These are phyloP conservation scores for Tachina fera DNA, from an alignment of 2,888 invertebrate species.

Conservation along the genomic window DNA sequence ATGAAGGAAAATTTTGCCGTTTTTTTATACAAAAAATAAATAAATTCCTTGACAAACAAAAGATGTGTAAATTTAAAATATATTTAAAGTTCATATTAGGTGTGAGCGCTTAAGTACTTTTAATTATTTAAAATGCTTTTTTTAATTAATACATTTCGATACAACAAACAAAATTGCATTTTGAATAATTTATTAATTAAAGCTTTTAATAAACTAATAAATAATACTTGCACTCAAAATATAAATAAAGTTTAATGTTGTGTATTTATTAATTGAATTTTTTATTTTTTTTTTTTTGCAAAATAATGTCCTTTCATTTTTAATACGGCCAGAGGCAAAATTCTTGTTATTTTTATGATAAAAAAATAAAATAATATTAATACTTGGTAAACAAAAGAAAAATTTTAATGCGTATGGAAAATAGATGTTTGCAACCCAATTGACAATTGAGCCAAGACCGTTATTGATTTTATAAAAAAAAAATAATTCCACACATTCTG, in stretches of 20 bases:
- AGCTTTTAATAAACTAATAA: conserved; percentile 26
- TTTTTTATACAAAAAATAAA: not conserved
- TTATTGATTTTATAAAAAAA: too few relatives aligned
- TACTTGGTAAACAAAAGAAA: conserved; percentile 3
- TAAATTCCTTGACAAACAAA: not conserved
- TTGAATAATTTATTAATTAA: conserved; percentile 51
- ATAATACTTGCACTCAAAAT: not conserved
- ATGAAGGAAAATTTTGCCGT: not conserved
- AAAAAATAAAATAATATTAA: conserved; percentile 6
- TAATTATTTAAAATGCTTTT: not conserved
- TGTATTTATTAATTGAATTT: conserved; percentile 25
- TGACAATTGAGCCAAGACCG: not conserved
- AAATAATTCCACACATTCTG: too few relatives aligned
- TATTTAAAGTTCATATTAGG: not conserved
- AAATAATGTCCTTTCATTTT: conserved; percentile 28
- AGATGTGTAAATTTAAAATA: conserved; percentile 12
- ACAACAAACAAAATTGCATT: conserved; percentile 14
- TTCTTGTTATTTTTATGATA: not conserved
- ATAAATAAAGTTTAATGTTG: conserved; percentile 32
- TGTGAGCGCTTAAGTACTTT: too few relatives aligned
- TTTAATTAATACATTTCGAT: conserved; percentile 17
- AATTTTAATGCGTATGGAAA: not conserved
- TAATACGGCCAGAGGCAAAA: conserved; percentile 35
- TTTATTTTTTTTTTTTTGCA: conserved; percentile 34
- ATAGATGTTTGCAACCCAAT: conserved; percentile 2